Base-by-base conservation (phyloP, 2,888 invertebrate genomes). In the Napeogenes inachia region DNA sequence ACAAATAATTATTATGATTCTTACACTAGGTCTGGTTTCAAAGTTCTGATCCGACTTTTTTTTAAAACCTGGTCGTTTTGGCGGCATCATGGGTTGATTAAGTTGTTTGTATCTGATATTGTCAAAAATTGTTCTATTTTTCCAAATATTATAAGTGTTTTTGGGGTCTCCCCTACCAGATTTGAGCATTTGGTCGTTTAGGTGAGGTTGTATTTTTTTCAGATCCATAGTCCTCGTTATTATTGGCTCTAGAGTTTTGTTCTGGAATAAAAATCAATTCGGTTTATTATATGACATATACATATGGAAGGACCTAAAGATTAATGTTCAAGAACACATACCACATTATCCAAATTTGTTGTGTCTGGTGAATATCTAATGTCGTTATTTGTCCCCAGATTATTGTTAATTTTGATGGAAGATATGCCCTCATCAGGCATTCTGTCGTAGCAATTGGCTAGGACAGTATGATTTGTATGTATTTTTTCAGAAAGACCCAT, bases 331-430 rank as follows among this genome's bases (percentile, higher is more conserved):
- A 21, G 21, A n/a, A 45, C 30, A 78, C 87, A 85, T 68, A 89
- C 88, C 80, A 73, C 56, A 60, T 62, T 74, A 58, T 87, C 85
- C 54, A 78, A 62, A 59, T 82, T 78, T 2, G 87, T 83, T 0
- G 87, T 82, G 47, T 87, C 85, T 1, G 86, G 87, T 21, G 86
- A 85, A 2, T 61, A 67, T 60, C 70, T 61, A 5, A 60, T 61
- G 33, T 65, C 60, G 30, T 62, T 67, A 10, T 72, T 69, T 3
- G 45, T 32, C 8, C 45, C 21, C 8, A 32, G 32, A 32, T 64
- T 56, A 2, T 45, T 60, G 13, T 59, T 60, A 1, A 54, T 10
- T 50, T 13, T 45, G n/a, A 62, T 54, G 2, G 46, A n/a, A 30
- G 62, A 59, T 0, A 53, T 33, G 57, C 59, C 32, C 65, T 65